Conservation (phyloP, 2,113 vertebrate genomes). For the Actenoides lindsayi region DNA sequence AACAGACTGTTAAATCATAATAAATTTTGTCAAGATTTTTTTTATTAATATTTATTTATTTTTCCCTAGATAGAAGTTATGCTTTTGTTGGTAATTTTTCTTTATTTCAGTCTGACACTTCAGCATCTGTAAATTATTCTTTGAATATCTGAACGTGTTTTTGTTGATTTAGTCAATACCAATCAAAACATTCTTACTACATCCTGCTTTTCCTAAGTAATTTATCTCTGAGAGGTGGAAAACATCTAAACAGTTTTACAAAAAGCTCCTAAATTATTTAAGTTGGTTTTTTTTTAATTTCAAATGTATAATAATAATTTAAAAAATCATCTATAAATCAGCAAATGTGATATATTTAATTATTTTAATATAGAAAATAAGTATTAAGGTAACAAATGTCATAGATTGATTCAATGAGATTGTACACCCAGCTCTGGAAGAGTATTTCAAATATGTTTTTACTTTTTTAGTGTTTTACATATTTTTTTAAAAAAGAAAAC, state of each 20-base stretch:
- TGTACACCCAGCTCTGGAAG: neutral
- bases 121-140: neutral
- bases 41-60: neutral
- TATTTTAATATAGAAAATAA: neutral
- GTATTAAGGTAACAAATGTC: neutral
- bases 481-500: neutral
- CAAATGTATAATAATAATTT: neutral
- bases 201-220: neutral
- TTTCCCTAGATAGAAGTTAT: neutral
- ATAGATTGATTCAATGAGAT: fast-evolving
- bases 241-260: neutral
- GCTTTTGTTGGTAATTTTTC: neutral
- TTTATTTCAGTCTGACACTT: neutral
- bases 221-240: neutral
- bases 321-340: neutral
- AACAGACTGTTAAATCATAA: neutral
- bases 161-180: neutral
- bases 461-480: neutral
- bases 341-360: neutral
- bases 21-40: neutral
- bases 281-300: neutral
- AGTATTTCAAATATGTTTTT: neutral
- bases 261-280: fast-evolving
- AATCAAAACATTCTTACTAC: neutral
- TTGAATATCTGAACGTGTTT: neutral